These are phyloP conservation scores for Heptranchias perlo DNA, from an alignment of 2,113 vertebrate species.

Conservation along the genomic window DNA sequence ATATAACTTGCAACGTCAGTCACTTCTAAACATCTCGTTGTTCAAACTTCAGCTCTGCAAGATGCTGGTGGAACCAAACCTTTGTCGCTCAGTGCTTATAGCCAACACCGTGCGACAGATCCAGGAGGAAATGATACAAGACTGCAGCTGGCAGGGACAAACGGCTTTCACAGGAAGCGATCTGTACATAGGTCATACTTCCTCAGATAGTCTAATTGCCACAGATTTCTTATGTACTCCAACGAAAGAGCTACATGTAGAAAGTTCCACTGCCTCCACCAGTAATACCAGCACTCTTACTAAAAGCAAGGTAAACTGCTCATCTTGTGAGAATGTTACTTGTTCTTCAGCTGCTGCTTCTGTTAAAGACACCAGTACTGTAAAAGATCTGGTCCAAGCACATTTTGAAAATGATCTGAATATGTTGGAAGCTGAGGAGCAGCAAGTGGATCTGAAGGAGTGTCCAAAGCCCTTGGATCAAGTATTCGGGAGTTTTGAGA, in stretches of 20 bases:
- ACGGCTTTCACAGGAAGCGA: constrained; percentile 59
- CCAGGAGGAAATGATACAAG: constrained; percentile 93
- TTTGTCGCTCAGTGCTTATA: constrained; percentile 93
- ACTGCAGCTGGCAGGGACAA: constrained; percentile 73
- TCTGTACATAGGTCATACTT: constrained; percentile 61
- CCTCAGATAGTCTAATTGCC: constrained; percentile 79
- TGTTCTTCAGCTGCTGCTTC: constrained; percentile 55
- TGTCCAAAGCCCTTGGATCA: constrained; percentile 75
- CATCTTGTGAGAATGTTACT: constrained; percentile 45
- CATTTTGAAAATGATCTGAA: constrained; percentile 54
- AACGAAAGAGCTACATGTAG: constrained; percentile 61
- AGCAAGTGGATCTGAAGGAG: constrained; percentile 47
- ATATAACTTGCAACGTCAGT: constrained; percentile 87
- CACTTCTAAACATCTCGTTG: constrained; percentile 91
- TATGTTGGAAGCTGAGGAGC: constrained; percentile 70
- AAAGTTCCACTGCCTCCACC: constrained; percentile 56
- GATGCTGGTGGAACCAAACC: constrained; percentile 92
- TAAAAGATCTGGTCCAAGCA: constrained; percentile 54
- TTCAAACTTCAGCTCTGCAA: constrained; percentile 98
- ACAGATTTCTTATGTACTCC: constrained; percentile 85
- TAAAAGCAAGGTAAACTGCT: constrained; percentile 48
- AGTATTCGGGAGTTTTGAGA: constrained; percentile 91
- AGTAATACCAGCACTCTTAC: constrained; percentile 48
- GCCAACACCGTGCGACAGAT: constrained; percentile 96
- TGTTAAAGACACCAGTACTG: constrained; percentile 46